These are phyloP conservation scores for Aradophagus sp. DNA, from an alignment of 1,140 invertebrate genomes.

Conservation along the genomic window DNA sequence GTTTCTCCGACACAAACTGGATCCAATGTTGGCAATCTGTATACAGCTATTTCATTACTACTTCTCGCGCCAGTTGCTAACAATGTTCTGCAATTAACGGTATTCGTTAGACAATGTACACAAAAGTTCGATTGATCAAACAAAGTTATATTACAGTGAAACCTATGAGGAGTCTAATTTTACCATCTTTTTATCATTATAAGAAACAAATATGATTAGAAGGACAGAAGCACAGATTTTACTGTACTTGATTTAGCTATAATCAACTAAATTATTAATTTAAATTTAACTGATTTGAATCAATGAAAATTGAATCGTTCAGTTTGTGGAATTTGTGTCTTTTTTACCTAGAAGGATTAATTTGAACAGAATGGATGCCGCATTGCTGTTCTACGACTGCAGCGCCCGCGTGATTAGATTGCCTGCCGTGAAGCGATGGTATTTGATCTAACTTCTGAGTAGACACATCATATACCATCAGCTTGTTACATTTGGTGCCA, in stretches of 20 bases:
- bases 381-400: slow-evolving; percentile 81
- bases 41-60: slow-evolving; percentile 94
- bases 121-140: no score
- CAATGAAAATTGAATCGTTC: slow-evolving; percentile 15
- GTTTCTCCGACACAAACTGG: slow-evolving; percentile 95
- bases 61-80: slow-evolving; percentile 94
- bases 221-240: no score
- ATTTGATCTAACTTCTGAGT: slow-evolving; percentile 84
- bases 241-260: no score
- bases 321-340: no score
- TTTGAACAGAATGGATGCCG: slow-evolving; percentile 94
- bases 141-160: no score
- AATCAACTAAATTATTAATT: slow-evolving; percentile 1
- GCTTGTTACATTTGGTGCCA: slow-evolving; percentile 97
- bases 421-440: slow-evolving; percentile 83
- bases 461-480: slow-evolving; percentile 75
- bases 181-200: no score
- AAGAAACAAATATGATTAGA: no score
- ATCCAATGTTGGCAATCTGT: slow-evolving; percentile 93
- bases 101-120: no score
- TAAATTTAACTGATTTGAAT: slow-evolving; percentile 4
- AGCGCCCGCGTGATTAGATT: slow-evolving; percentile 74
- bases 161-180: no score
- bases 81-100: slow-evolving; percentile 77
- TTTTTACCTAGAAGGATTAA: slow-evolving; percentile 88